phyloP scores from a whole-genome alignment of 1,140 invertebrate species.

The Magallana ariakensis region DNA sequence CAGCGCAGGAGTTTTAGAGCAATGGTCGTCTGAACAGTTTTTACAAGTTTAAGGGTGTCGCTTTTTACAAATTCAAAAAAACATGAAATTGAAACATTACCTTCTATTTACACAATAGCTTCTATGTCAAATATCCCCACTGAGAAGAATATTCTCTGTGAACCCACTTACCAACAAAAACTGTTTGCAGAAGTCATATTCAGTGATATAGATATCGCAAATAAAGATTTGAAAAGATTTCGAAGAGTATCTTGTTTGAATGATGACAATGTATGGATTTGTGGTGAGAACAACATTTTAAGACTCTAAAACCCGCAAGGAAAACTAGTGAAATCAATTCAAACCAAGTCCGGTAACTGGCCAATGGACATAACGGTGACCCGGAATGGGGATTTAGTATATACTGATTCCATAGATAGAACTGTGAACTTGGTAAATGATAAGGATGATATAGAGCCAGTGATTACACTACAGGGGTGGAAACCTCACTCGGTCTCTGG shows the following conservation, averaged over 20 bases:
- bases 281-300: not conserved
- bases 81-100: too few species aligned
- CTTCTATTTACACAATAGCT: too few species aligned
- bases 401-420: not conserved
- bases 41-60: too few species aligned
- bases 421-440: not conserved
- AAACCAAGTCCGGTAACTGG: not conserved
- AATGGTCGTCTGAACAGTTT: too few species aligned
- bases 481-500: not conserved
- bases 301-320: not conserved
- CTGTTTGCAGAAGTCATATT: too few species aligned
- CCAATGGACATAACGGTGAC: not conserved
- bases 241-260: not conserved
- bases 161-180: too few species aligned
- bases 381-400: not conserved
- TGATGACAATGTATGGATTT: not conserved
- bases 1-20: too few species aligned
- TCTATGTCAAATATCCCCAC: too few species aligned
- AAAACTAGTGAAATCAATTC: not conserved
- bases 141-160: too few species aligned
- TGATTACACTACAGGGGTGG: not conserved
- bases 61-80: too few species aligned
- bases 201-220: too few species aligned
- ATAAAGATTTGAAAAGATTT: too few species aligned
- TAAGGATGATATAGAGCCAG: not conserved